These are phyloP conservation scores for Alfaro cultratus DNA, from an alignment of 2,797 vertebrate species.

Conservation along the genomic window DNA sequence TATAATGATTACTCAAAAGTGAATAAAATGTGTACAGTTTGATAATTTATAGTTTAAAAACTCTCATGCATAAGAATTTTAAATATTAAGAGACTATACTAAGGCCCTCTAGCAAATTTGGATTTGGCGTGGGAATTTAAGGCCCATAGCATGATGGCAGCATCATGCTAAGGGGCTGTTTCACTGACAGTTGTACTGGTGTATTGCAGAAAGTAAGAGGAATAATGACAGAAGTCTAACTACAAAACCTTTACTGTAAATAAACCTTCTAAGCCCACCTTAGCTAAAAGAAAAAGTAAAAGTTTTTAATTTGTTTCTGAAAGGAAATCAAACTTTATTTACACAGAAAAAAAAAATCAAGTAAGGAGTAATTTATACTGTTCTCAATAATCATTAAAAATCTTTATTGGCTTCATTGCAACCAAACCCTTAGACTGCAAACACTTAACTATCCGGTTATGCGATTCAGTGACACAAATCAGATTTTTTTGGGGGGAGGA, in stretches of 20 bases:
- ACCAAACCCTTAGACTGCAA: neutral
- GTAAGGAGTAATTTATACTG: neutral
- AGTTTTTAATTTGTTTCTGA: neutral
- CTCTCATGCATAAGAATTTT: too few species aligned
- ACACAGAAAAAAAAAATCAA: neutral
- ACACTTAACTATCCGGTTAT: neutral
- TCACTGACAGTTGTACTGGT: too few species aligned
- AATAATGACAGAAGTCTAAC: neutral
- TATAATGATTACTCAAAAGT: too few species aligned
- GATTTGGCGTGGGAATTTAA: too few species aligned
- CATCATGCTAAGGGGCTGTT: too few species aligned
- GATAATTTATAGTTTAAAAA: too few species aligned
- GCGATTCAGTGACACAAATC: neutral
- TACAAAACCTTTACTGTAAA: neutral
- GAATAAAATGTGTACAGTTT: too few species aligned
- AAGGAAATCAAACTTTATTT: neutral
- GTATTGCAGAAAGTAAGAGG: neutral
- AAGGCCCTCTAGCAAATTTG: too few species aligned
- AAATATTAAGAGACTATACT: too few species aligned
- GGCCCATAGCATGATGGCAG: too few species aligned
- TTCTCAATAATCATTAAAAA: neutral
- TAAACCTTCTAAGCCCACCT: neutral
- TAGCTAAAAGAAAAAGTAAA: neutral
- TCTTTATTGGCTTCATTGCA: neutral
- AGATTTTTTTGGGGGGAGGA: too few species aligned